Percentiles rank a stretch among this genome's conserved stretches.
Conservation (phyloP, 2,113 vertebrate genomes). For the Opisthocomus hoazin region DNA sequence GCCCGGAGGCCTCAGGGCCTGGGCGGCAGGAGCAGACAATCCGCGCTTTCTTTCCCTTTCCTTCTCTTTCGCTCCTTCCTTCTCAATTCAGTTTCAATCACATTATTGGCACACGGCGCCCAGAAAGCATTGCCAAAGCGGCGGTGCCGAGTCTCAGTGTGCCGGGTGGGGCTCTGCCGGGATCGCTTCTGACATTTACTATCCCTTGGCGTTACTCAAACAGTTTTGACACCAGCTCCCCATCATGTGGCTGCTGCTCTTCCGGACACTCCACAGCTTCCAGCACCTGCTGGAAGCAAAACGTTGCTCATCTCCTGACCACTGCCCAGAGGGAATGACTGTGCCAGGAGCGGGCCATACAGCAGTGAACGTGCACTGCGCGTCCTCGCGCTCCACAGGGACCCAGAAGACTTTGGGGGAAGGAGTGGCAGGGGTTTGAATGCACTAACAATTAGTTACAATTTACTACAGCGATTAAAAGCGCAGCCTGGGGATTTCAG, state of each 20-base stretch:
- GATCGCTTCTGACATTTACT: neutral
- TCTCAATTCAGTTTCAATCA: constrained; percentile 39
- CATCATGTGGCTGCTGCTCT: neutral
- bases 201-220: neutral
- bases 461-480: constrained; percentile 43
- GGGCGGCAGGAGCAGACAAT: constrained; percentile 60
- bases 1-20: constrained; percentile 66
- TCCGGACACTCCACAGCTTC: neutral
- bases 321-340: neutral
- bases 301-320: neutral
- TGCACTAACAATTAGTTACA: constrained; percentile 44
- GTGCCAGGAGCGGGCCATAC: neutral
- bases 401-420: constrained; percentile 1
- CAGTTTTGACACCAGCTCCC: neutral
- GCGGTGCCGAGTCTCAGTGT: neutral
- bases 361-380: rapidly evolving
- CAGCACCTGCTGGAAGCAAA: neutral
- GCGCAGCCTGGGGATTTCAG: constrained; percentile 48
- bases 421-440: constrained; percentile 54
- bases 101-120: constrained; percentile 40
- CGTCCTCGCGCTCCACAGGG: neutral
- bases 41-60: constrained; percentile 54
- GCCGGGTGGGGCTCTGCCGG: neutral
- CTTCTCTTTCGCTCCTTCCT: constrained; percentile 30
- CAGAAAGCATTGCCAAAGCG: neutral